phyloP scores from a whole-genome alignment of 2,113 vertebrate species.

The Pygathrix nemaeus region DNA sequence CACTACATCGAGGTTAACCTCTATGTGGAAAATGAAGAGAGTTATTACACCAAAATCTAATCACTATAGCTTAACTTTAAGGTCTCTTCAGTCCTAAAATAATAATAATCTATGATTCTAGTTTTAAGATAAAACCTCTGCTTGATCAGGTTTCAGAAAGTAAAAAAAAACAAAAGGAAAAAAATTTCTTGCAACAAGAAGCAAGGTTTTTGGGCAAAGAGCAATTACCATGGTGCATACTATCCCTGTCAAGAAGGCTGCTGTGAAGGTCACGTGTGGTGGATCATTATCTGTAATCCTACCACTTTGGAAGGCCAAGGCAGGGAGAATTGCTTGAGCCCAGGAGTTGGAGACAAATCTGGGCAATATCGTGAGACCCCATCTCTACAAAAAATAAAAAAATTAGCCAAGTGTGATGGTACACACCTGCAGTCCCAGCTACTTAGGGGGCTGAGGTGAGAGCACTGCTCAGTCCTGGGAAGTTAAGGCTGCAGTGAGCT shows the following conservation, averaged over 20 bases:
- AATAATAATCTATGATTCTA: not conserved
- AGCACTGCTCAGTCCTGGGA: too few species aligned
- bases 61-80: not conserved
- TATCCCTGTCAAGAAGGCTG: not conserved
- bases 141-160: not conserved
- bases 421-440: too few species aligned
- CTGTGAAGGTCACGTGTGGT: too few species aligned
- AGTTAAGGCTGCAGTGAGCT: too few species aligned
- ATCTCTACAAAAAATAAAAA: too few species aligned
- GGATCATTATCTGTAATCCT: not conserved
- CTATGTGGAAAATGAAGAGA: not conserved
- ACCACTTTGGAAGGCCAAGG: too few species aligned
- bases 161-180: not conserved
- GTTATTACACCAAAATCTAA: not conserved
- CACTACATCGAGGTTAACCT: not conserved
- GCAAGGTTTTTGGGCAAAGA: not conserved
- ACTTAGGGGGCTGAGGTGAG: too few species aligned
- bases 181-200: not conserved
- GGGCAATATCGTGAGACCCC: too few species aligned
- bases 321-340: too few species aligned
- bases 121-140: constrained; percentile 18
- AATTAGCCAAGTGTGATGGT: too few species aligned
- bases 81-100: not conserved
- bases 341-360: too few species aligned
- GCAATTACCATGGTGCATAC: not conserved